These are phyloP conservation scores for Argyresthia albistria DNA, from an alignment of 2,888 invertebrate species.

Conservation along the genomic window DNA sequence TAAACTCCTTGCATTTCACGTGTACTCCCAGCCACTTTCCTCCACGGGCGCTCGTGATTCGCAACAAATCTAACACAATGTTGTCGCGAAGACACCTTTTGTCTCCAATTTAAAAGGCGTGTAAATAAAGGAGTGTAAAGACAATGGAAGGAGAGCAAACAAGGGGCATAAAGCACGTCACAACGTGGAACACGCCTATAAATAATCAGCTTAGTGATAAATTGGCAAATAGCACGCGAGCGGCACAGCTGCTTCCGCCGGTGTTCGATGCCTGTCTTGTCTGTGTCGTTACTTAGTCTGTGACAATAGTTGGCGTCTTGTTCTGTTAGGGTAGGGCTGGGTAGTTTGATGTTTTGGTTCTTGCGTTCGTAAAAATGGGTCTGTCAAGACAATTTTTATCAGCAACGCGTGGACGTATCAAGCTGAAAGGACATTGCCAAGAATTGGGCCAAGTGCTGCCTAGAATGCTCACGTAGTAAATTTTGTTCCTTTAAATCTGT, in stretches of 20 bases:
- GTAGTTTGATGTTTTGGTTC: not conserved
- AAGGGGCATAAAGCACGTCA: conserved; percentile 63
- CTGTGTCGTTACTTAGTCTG: conserved; percentile 3
- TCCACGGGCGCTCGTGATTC: not conserved
- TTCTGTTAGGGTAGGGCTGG: not conserved
- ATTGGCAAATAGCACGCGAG: conserved; percentile 70
- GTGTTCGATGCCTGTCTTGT: conserved; percentile 5
- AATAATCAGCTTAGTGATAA: conserved; percentile 72
- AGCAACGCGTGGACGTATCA: no score
- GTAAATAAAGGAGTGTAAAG: conserved; percentile 51
- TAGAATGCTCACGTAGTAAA: no score
- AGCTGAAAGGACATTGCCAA: no score
- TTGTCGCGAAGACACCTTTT: conserved; percentile 13
- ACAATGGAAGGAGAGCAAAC: conserved; percentile 54
- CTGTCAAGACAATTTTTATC: no score
- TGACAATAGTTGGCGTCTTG: not conserved
- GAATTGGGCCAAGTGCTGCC: no score
- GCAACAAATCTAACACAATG: not conserved
- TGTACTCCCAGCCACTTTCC: no score
- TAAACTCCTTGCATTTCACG: not conserved
- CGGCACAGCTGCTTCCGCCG: conserved; percentile 63
- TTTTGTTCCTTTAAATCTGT: no score
- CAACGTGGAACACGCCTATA: conserved; percentile 52
- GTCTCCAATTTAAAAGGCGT: conserved; percentile 41
- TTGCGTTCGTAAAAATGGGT: no score